A percentile compares a stretch with the other conserved stretches of the same genome.
These are phyloP conservation scores for Silurus aristotelis DNA, from an alignment of 2,797 vertebrate species.

Conservation along the genomic window DNA sequence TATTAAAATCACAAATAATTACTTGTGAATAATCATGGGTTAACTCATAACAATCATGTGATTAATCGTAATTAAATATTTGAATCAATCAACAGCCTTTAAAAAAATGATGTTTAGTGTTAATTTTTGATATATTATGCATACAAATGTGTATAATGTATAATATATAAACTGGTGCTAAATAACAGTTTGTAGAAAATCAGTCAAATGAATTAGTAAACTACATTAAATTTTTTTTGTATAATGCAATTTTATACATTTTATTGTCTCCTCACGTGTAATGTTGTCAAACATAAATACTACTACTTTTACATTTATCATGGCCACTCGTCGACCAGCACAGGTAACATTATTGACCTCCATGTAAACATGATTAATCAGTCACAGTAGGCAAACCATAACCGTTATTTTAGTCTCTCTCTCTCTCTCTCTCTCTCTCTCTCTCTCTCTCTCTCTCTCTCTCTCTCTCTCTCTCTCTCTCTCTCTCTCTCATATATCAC, in stretches of 20 bases:
- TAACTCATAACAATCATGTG: too few relatives aligned
- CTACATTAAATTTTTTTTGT: neutral
- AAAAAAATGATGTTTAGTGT: too few relatives aligned
- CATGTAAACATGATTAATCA: conserved; percentile 62
- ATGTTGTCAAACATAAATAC: neutral
- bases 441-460: neutral
- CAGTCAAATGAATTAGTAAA: neutral
- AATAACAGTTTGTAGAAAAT: too few relatives aligned
- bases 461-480: neutral
- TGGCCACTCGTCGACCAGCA: conserved; percentile 65
- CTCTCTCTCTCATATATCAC: neutral
- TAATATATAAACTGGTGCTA: too few relatives aligned
- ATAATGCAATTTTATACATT: neutral
- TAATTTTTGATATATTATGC: too few relatives aligned
- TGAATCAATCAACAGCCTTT: too few relatives aligned
- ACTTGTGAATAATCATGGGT: too few relatives aligned
- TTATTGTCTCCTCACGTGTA: neutral
- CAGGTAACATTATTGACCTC: conserved; percentile 64
- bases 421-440: neutral
- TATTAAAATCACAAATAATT: too few relatives aligned
- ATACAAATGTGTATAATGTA: too few relatives aligned
- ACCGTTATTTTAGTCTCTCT: conserved; percentile 22
- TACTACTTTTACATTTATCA: conserved; percentile 68
- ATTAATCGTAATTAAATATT: too few relatives aligned
- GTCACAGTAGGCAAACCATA: conserved; percentile 40